Evolutionary conservation across 2,888 invertebrate species (phyloP), one percentile per base, ranked within the genome.

Genomic region (Nymphalis polychloros): DNA sequence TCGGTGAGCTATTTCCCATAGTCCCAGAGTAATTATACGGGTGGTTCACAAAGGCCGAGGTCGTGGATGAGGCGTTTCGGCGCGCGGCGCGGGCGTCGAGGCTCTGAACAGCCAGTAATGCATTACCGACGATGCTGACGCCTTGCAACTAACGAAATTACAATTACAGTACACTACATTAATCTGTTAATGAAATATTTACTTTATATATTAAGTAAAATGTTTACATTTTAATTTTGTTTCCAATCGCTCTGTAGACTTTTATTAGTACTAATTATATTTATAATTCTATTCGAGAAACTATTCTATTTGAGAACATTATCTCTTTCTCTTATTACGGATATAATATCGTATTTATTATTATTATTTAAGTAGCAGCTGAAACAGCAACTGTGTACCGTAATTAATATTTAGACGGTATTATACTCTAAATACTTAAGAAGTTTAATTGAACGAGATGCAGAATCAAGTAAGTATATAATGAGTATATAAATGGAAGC

Each of bases 1-100:
- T 82, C 83, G 83, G 81, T 84, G 83, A 86, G 86, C 82, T 85
- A 89, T 88, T 89, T 89, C 90, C 90, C 91, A 87, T 86, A 84
- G 88, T 86, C 89, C 90, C 89, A 79, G 85, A 89, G 89, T 90
- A 90, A 90, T 91, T 90, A 91, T 84, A 84, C 84, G 83, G 78
- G 76, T 81, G 78, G 80, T 79, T 84, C 85, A 86, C 89, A 89
- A 88, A 89, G 86, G 85, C 81, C 81, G 78, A 46, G 78, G 80
- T 74, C 71, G 76, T 76, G 78, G 78, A 79, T 83, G 79, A 76
- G 77, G 79, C 77, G 78, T 75, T 77, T 75, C 71, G 71, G 69
- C 73, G 77, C 71, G 74, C 76, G 72, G 71, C 62, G 70, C 71
- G 73, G 68, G 73, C 73, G 70, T 69, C 69, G 63, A 60, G 69